phyloP scores from a whole-genome alignment of 2,113 vertebrate species.

The Semnornis frantzii region DNA sequence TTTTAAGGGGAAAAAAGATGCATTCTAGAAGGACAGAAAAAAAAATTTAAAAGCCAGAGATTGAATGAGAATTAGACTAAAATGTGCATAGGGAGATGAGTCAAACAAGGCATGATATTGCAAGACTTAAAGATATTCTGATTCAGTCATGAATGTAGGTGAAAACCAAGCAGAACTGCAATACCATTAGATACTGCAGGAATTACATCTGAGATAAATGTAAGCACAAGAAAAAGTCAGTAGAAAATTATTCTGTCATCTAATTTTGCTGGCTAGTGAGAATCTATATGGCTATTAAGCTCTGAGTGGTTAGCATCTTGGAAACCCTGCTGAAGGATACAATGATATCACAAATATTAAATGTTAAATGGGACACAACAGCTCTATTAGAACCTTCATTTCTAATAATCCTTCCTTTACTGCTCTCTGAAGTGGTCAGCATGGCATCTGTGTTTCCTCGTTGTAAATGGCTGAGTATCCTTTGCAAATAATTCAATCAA shows the following conservation, averaged over 20 bases:
- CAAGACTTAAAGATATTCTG: background rate
- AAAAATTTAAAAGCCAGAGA: background rate
- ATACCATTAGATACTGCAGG: background rate
- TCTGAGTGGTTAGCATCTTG: background rate
- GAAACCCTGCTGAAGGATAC: conserved; percentile 9
- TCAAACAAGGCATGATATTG: background rate
- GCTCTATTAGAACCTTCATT: background rate
- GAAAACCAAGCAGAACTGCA: background rate
- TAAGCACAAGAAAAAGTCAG: background rate
- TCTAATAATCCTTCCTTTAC: conserved; percentile 13
- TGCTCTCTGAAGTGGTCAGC: background rate
- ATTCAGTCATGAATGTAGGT: background rate
- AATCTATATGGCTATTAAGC: conserved; percentile 7
- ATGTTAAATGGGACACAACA: background rate
- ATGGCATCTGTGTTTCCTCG: background rate
- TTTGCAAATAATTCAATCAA: background rate
- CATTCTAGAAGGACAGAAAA: background rate
- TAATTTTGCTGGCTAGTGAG: background rate
- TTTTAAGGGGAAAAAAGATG: background rate
- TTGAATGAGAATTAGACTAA: background rate
- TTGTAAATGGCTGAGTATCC: background rate
- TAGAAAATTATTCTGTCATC: conserved; percentile 4
- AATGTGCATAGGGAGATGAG: background rate
- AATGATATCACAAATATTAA: background rate
- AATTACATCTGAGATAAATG: conserved; percentile 26